Evolutionary conservation across 2,797 vertebrate species (phyloP), one percentile per base, ranked within the genome.

Genomic region (Petrocephalus schoutedeni): DNA sequence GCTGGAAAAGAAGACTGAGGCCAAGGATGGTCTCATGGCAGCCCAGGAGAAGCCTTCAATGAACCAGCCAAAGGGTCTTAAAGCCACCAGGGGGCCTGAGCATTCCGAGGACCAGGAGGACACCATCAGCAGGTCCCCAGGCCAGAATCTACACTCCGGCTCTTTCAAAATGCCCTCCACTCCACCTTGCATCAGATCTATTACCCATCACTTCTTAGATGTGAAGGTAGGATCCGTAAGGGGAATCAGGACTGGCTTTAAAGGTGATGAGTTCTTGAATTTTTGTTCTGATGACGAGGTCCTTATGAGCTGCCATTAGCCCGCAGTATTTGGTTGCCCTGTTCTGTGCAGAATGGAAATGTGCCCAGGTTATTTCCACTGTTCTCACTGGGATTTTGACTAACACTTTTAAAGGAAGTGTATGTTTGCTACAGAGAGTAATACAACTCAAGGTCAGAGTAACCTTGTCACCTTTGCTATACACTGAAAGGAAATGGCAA

Each of bases 11-110:
- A 91, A 90, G 88, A 91, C 10, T 87, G 88, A 92, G 53, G 94
- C 95, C 89, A 95, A 93, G 92, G 92, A 88, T 45, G 94, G 67
- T 89, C 85, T 93, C 80, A 96, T 93, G 90, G 87, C 91, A 85
- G 77, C 90, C 3, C 1, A 89, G 89, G 84, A 92, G 36, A 94
- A 94, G 91, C 88, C 90, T 49, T 90, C 92, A 59, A 89, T 91
- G 16, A 90, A 93, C 0, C 0, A 88, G 87, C 89, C 67, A 51
- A 94, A 90, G 87, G 64, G 74, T 90, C 91, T 19, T 41, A 91
- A 64, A 54, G 92, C 90, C 71, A 91, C 74, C 88, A 90, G 23
- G 87, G 54, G 87, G 32, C 83, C 77, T 91, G 93, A 92, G 61
- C 87, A 93, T 54, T 89, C 90, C 54, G 93, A 93, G 41, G 91